Evolutionary conservation across 1,140 invertebrate species (phyloP).

Genomic region (Tetragonula clypearis): DNA sequence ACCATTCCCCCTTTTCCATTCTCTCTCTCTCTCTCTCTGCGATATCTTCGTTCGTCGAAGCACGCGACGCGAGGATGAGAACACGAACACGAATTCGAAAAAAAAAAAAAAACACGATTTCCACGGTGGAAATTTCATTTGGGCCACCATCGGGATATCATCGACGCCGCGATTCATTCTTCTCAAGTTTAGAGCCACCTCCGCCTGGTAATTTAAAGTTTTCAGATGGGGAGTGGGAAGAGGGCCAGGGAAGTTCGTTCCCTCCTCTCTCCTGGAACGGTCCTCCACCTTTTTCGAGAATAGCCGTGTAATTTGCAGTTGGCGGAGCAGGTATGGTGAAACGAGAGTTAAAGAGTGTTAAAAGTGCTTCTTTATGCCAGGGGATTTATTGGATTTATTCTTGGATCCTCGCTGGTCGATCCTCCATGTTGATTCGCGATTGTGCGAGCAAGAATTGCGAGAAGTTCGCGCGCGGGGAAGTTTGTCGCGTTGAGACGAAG

Average conservation of each 20-base stretch:
- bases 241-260: no score
- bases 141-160: neutral
- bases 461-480: neutral
- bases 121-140: constrained; percentile 28
- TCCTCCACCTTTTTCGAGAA: neutral
- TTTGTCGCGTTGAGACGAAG: neutral
- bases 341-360: constrained; percentile 13
- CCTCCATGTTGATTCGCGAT: neutral
- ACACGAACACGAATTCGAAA: neutral
- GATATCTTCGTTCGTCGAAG: neutral
- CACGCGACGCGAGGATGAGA: neutral
- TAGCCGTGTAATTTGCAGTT: neutral
- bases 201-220: constrained; percentile 12
- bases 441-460: neutral
- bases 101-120: neutral
- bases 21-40: neutral
- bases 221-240: no score
- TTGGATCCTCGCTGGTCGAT: neutral
- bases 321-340: neutral
- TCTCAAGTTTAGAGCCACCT: neutral
- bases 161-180: neutral
- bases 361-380: neutral
- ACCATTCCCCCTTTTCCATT: constrained; percentile 65
- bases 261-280: no score
- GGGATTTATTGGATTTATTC: neutral